Conservation (phyloP, 2,113 vertebrate species). For the Clarias gariepinus region DNA sequence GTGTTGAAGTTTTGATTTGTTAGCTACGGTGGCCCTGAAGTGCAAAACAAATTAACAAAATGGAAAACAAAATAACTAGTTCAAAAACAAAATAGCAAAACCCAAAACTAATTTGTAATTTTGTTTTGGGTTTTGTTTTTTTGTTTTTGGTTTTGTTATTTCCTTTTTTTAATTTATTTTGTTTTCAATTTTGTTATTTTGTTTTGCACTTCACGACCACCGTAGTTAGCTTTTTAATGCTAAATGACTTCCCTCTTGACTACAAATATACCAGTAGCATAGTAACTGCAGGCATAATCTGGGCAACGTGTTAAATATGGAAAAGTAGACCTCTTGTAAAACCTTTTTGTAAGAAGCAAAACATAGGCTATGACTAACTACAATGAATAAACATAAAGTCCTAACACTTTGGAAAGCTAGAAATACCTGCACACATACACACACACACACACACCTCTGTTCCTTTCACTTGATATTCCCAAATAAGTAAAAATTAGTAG, state of each 20-base stretch:
- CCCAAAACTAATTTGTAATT: too few species aligned
- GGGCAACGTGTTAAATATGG: neutral
- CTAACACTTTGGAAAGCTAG: neutral
- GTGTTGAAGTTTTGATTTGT: neutral
- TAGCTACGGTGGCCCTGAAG: too few species aligned
- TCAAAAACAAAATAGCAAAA: too few species aligned
- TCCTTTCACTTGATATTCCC: neutral
- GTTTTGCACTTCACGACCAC: too few species aligned
- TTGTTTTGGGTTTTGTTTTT: too few species aligned
- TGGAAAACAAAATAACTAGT: too few species aligned
- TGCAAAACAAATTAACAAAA: too few species aligned
- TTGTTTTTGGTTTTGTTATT: too few species aligned
- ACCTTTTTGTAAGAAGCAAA: neutral
- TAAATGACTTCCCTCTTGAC: neutral
- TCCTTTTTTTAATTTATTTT: too few species aligned
- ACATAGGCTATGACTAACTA: neutral
- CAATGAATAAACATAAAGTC: neutral
- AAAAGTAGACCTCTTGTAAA: neutral
- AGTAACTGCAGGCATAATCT: neutral
- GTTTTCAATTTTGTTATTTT: too few species aligned
- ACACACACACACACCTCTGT: neutral
- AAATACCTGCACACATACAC: neutral
- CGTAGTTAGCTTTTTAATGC: neutral
- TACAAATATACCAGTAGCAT: too few species aligned
- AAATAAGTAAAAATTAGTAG: neutral